Percentiles rank a stretch among this genome's conserved stretches.
These are phyloP conservation scores for Sylvicola cinctus DNA, from an alignment of 2,888 invertebrate genomes.

Conservation along the genomic window DNA sequence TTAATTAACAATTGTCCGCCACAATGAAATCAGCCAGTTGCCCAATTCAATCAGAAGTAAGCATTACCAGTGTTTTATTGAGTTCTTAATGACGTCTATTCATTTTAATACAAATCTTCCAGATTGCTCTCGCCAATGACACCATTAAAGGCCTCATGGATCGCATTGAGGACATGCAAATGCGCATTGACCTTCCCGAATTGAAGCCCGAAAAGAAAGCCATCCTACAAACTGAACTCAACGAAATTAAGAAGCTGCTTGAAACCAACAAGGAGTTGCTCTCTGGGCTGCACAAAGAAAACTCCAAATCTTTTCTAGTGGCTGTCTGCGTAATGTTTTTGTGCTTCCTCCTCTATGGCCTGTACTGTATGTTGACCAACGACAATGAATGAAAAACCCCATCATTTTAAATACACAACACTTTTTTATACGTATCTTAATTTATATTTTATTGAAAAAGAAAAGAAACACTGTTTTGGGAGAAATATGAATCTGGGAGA, in stretches of 20 bases:
- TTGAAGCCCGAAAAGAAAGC: neutral
- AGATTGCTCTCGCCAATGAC: neutral
- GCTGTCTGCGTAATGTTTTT: constrained; percentile 38
- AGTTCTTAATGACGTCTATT: no score
- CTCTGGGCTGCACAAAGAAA: neutral
- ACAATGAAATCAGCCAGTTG: no score
- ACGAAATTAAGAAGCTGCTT: neutral
- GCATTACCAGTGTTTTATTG: neutral
- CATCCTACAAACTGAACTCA: neutral
- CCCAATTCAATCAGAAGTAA: constrained; percentile 1
- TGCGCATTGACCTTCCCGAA: neutral
- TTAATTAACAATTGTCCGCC: no score
- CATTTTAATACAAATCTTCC: neutral
- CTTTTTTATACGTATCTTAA: no score
- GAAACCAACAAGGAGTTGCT: constrained; percentile 1
- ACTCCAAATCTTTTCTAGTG: constrained; percentile 27
- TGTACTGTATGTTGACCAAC: no score
- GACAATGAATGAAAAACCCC: no score
- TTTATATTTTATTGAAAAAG: no score
- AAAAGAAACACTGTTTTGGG: no score
- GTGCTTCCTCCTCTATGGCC: no score
- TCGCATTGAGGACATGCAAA: neutral
- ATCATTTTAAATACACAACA: no score
- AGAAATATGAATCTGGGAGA: no score
- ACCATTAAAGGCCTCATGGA: neutral